These are phyloP conservation scores for Synodontis membranacea DNA, from an alignment of 2,113 vertebrate species.

Conservation along the genomic window DNA sequence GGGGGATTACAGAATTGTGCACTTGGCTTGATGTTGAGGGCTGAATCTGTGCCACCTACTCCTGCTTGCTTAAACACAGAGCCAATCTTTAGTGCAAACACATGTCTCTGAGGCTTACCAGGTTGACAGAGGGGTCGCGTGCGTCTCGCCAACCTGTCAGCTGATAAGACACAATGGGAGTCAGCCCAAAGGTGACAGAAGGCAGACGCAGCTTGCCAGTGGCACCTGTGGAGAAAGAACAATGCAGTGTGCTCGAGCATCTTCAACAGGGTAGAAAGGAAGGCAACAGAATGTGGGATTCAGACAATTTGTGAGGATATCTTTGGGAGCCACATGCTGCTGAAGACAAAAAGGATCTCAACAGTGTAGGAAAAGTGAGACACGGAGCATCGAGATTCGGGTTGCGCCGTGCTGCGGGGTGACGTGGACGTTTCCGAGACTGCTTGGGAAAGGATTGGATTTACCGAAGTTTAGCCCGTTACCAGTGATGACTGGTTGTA, in stretches of 20 bases:
- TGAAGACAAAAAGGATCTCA: slow-evolving; percentile 19
- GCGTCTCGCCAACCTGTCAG: slow-evolving; percentile 42
- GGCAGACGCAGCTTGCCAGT: slow-evolving; percentile 40
- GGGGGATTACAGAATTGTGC: slow-evolving; percentile 38
- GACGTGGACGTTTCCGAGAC: neutral
- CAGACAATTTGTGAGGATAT: slow-evolving; percentile 35
- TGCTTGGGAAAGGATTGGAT: neutral
- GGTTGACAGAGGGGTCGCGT: slow-evolving; percentile 46
- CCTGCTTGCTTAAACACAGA: slow-evolving; percentile 26
- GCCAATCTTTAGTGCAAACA: slow-evolving; percentile 34
- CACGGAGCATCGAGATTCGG: neutral
- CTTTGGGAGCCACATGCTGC: slow-evolving; percentile 40
- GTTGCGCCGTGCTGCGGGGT: neutral
- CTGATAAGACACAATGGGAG: slow-evolving; percentile 51
- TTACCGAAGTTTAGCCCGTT: neutral
- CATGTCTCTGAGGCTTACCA: slow-evolving; percentile 47
- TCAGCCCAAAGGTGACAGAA: slow-evolving; percentile 43
- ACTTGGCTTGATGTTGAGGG: slow-evolving; percentile 29
- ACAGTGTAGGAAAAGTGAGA: neutral
- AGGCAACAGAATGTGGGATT: slow-evolving; percentile 14
- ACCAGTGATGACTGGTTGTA: neutral
- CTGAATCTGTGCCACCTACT: slow-evolving; percentile 44
- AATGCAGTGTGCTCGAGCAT: slow-evolving; percentile 22
- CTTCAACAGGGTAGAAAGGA: slow-evolving; percentile 23
- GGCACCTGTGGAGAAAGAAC: slow-evolving; percentile 40